phyloP scores from a whole-genome alignment of 2,888 invertebrate species.

The Alcis repandata region DNA sequence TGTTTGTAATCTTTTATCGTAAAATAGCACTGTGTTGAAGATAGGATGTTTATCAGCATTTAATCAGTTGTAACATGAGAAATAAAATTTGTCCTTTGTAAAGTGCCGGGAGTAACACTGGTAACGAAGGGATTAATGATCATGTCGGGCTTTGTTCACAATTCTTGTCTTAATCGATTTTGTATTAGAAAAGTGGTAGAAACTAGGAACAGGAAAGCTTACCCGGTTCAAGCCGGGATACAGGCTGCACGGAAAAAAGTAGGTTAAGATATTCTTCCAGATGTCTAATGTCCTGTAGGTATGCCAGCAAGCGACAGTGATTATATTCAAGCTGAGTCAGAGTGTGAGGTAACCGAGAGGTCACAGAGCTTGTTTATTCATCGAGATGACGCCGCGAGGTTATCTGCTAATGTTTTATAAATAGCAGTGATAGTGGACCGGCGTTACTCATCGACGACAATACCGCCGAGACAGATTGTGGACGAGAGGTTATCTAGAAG shows the following conservation, averaged over 20 bases:
- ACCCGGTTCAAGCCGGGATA: too few species aligned
- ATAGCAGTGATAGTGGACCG: conserved; percentile 42
- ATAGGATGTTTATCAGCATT: too few species aligned
- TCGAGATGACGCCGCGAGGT: conserved; percentile 45
- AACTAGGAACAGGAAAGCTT: too few species aligned
- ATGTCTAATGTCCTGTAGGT: neutral
- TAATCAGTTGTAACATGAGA: too few species aligned
- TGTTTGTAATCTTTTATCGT: neutral
- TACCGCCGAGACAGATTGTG: conserved; percentile 1
- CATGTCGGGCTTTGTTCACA: too few species aligned
- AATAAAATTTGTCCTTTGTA: too few species aligned
- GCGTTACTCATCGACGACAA: conserved; percentile 32
- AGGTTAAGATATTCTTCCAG: neutral
- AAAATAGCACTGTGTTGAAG: neutral
- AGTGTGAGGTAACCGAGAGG: conserved; percentile 45
- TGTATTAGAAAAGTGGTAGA: too few species aligned
- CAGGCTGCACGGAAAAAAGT: too few species aligned
- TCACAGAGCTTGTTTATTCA: conserved; percentile 37
- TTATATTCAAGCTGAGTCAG: conserved; percentile 41
- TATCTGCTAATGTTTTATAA: conserved; percentile 44
- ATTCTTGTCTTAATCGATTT: too few species aligned
- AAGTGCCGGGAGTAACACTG: too few species aligned
- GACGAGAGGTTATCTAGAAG: conserved; percentile 15
- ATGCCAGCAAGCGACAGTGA: neutral
- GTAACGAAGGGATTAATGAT: too few species aligned